Evolutionary conservation across 1,140 invertebrate species (phyloP).

Genomic region (Solenopsis invicta): DNA sequence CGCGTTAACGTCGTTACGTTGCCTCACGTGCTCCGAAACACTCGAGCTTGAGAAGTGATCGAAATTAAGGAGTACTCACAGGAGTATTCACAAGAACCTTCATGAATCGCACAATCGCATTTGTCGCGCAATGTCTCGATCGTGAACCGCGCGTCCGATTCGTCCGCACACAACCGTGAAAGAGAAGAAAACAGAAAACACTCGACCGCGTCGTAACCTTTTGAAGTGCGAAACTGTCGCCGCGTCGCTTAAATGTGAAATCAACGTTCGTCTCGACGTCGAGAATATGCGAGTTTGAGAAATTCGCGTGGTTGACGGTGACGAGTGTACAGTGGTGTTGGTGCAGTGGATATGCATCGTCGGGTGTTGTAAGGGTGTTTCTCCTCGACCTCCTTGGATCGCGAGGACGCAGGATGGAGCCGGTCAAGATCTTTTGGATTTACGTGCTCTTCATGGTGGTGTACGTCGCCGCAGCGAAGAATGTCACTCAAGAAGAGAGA

Average conservation of each 20-base stretch:
- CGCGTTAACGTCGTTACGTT: background rate
- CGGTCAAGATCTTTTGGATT: slow-evolving; percentile 74
- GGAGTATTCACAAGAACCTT: background rate
- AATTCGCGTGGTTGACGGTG: slow-evolving; percentile 30
- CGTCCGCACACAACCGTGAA: background rate
- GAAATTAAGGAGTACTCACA: background rate
- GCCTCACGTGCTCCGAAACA: background rate
- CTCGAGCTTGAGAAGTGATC: background rate
- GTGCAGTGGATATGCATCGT: slow-evolving; percentile 81
- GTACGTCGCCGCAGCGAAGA: slow-evolving; percentile 73
- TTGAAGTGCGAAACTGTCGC: background rate
- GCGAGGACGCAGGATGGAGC: slow-evolving; percentile 80
- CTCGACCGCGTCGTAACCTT: background rate
- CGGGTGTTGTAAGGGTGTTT: slow-evolving; percentile 77
- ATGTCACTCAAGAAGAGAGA: slow-evolving; percentile 84
- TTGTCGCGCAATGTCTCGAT: background rate
- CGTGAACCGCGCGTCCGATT: background rate
- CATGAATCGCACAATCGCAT: background rate
- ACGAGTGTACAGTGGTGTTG: slow-evolving; percentile 67
- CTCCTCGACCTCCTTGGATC: slow-evolving; percentile 71
- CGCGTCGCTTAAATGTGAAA: slow-evolving; percentile 31
- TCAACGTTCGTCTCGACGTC: background rate
- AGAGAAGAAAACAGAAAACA: background rate
- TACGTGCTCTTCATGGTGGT: slow-evolving; percentile 76
- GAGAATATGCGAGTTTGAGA: slow-evolving; percentile 19